phyloP scores from a whole-genome alignment of 2,888 invertebrate species.

The Loripinus fragilis region DNA sequence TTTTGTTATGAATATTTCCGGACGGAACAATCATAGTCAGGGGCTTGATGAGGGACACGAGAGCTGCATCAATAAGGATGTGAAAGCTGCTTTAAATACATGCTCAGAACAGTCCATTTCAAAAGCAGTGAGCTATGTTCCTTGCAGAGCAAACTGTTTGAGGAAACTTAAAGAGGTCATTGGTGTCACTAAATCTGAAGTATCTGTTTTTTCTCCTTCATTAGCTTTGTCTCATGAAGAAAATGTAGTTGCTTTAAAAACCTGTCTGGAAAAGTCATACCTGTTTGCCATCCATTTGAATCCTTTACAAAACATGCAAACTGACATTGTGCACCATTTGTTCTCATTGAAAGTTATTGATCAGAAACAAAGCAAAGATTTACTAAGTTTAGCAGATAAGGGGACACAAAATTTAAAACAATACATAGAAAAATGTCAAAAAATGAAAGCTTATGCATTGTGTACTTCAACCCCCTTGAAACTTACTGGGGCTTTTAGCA shows the following conservation, averaged over 20 bases:
- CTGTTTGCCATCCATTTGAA: background rate
- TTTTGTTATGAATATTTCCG: background rate
- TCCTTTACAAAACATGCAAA: background rate
- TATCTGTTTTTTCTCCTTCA: background rate
- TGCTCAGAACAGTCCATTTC: background rate
- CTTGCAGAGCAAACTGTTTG: slow-evolving; percentile 5
- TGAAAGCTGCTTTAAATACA: slow-evolving; percentile 11
- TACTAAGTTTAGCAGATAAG: background rate
- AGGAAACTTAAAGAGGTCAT: slow-evolving; percentile 1
- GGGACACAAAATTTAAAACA: background rate
- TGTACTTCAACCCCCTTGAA: no score
- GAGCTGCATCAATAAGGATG: slow-evolving; percentile 22
- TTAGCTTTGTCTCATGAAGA: background rate
- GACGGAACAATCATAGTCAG: slow-evolving; percentile 2
- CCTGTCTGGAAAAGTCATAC: background rate
- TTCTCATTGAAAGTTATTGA: background rate
- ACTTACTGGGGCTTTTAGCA: background rate
- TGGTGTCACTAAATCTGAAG: background rate
- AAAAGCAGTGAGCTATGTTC: background rate
- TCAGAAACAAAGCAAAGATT: background rate
- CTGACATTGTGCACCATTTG: background rate
- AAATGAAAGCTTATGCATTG: background rate
- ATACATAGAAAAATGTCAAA: background rate
- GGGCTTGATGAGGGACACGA: slow-evolving; percentile 25
- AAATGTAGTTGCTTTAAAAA: background rate